phyloP scores from a whole-genome alignment of 2,888 invertebrate genomes.

The Drosophila demipolita region DNA sequence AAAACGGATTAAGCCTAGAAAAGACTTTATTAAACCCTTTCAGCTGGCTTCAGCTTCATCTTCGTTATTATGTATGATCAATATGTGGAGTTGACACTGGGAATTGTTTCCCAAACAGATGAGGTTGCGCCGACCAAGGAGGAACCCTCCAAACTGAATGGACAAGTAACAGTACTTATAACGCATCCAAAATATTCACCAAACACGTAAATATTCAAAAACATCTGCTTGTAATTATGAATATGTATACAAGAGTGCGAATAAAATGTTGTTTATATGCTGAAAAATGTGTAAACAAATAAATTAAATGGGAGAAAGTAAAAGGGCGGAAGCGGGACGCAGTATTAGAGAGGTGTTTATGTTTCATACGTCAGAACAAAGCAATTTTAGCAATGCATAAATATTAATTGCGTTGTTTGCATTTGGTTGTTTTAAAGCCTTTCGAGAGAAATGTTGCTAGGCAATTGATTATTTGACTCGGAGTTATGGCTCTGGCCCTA shows the following conservation, averaged over 20 bases:
- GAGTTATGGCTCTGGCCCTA: neutral
- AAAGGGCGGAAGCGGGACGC: neutral
- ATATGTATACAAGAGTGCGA: conserved; percentile 1
- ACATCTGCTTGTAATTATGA: neutral
- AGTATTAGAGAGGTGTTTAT: neutral
- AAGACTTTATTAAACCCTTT: neutral
- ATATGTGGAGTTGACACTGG: conserved; percentile 21
- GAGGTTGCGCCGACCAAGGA: neutral
- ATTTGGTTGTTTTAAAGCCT: neutral
- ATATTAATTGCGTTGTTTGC: neutral
- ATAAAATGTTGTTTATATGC: conserved; percentile 5
- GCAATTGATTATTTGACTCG: neutral
- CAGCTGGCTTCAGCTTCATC: conserved; percentile 5
- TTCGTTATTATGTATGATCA: conserved; percentile 15
- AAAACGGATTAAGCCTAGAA: neutral
- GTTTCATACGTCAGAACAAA: neutral
- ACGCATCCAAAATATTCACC: conserved; percentile 4
- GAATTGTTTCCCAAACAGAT: neutral
- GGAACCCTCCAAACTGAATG: neutral
- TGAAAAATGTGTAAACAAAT: conserved; percentile 5
- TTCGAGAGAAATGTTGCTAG: neutral
- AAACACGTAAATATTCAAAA: neutral
- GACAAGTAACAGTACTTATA: conserved; percentile 7
- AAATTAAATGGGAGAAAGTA: neutral
- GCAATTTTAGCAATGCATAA: neutral